Conservation (phyloP, 2,113 vertebrate species). For the Pagrus major region DNA sequence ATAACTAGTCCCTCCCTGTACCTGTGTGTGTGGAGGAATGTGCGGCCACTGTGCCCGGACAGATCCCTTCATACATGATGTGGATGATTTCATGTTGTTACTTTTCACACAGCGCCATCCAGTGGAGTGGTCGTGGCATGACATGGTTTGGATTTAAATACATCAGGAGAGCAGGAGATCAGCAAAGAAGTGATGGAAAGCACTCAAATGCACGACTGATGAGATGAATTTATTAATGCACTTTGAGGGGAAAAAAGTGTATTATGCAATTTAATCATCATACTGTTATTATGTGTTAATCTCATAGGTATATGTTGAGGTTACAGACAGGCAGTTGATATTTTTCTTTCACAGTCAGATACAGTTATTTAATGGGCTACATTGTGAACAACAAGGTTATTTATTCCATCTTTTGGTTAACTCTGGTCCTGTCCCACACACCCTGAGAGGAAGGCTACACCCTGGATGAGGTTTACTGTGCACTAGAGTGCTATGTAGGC, state of each 20-base stretch:
- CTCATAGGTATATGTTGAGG: not conserved
- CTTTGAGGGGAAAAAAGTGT: not conserved
- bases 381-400: not conserved
- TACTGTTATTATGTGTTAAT: not conserved
- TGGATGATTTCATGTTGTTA: not conserved
- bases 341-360: slow-evolving; percentile 7
- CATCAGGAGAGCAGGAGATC: not conserved
- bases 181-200: not conserved
- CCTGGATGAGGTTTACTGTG: not conserved
- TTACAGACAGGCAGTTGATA: not conserved
- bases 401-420: not conserved
- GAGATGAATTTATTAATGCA: slow-evolving; percentile 18
- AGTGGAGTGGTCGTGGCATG: slow-evolving; percentile 21
- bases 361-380: not conserved
- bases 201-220: not conserved
- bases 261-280: not conserved
- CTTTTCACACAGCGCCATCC: slow-evolving; percentile 40
- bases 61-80: too few species aligned
- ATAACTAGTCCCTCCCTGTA: not conserved
- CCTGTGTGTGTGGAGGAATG: not conserved
- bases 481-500: not conserved
- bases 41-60: not conserved
- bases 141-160: not conserved
- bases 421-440: not conserved
- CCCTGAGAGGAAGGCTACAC: not conserved